These are phyloP conservation scores for Drepanosiphum platanoidis DNA, from an alignment of 2,888 invertebrate genomes.

Conservation along the genomic window DNA sequence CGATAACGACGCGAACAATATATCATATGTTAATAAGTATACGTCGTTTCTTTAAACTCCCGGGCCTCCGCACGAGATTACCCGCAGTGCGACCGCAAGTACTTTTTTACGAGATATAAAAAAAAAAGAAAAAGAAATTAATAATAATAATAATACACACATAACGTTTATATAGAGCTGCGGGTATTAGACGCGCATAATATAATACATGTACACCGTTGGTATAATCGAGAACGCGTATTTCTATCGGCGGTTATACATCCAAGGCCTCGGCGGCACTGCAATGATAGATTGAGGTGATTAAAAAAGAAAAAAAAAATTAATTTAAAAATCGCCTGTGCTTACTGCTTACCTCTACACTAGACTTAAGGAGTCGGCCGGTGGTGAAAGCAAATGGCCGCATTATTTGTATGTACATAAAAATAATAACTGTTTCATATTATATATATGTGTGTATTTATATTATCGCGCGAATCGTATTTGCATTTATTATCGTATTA, in stretches of 20 bases:
- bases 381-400: not conserved
- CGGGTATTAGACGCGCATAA: too few relatives aligned
- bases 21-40: too few relatives aligned
- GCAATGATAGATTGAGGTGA: not conserved
- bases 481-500: too few relatives aligned
- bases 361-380: not conserved
- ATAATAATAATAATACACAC: too few relatives aligned
- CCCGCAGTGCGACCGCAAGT: not conserved
- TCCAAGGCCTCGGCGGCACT: not conserved
- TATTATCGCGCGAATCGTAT: too few relatives aligned
- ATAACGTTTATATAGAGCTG: too few relatives aligned
- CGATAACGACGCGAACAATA: too few relatives aligned
- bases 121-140: too few relatives aligned
- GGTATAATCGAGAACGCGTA: not conserved
- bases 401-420: not conserved
- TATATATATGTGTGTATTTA: too few relatives aligned
- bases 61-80: not conserved
- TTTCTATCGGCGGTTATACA: not conserved
- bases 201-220: too few relatives aligned
- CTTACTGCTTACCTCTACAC: not conserved
- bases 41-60: not conserved
- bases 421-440: not conserved
- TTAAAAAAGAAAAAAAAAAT: not conserved
- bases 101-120: too few relatives aligned
- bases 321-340: not conserved